Evolutionary conservation across 1,140 invertebrate species (phyloP).

Genomic region (Neodiprion pinetum): DNA sequence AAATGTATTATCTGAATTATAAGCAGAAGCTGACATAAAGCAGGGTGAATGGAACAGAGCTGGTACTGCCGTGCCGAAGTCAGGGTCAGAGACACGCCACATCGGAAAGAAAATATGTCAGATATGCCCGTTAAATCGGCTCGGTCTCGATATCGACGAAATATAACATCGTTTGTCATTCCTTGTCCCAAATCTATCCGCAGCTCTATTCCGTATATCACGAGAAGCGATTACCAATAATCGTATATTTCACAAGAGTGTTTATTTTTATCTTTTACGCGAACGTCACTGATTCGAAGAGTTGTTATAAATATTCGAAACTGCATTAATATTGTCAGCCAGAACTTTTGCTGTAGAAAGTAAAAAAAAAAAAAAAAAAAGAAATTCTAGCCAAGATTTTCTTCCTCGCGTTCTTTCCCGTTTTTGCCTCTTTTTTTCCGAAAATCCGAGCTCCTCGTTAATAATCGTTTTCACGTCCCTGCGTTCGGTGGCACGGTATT

Average conservation of each 20-base stretch:
- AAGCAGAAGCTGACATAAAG: neutral
- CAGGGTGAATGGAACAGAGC: neutral
- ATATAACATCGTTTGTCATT: neutral
- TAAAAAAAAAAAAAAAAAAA: no score
- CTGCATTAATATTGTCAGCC: no score
- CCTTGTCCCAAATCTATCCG: neutral
- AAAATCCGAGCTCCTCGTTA: neutral
- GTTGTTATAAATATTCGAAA: no score
- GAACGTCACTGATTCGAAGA: no score
- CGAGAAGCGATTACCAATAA: no score
- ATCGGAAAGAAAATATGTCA: neutral
- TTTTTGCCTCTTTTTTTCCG: no score
- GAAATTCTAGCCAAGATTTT: no score
- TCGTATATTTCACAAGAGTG: no score
- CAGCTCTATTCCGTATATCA: neutral
- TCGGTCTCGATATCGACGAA: neutral
- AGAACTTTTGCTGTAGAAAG: no score
- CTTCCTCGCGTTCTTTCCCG: no score
- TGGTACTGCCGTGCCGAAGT: neutral
- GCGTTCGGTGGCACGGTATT: neutral
- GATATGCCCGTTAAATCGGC: neutral
- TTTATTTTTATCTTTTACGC: no score
- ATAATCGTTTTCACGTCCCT: neutral
- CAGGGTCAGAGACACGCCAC: neutral
- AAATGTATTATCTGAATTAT: neutral